Conservation (phyloP, 2,113 vertebrate species). For the Mus spicilegus region DNA sequence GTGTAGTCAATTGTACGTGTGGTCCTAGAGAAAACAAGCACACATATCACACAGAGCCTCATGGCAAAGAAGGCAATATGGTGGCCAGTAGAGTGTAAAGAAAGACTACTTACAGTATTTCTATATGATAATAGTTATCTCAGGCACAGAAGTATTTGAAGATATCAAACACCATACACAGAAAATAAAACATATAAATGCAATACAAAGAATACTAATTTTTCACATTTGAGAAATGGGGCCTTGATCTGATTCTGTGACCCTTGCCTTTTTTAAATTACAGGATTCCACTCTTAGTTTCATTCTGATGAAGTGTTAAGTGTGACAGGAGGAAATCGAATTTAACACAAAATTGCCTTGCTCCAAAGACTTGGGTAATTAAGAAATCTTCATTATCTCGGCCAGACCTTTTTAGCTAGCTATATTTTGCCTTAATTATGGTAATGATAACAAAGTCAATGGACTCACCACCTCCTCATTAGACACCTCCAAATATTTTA, state of each 20-base stretch:
- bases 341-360: conserved; percentile 68
- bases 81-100: not conserved
- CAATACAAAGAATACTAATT: not conserved
- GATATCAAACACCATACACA: not conserved
- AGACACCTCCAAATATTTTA: conserved; percentile 72
- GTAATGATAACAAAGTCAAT: conserved; percentile 74
- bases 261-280: conserved; percentile 9
- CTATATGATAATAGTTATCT: not conserved
- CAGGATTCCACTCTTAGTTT: conserved; percentile 14
- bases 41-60: rapidly evolving
- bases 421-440: conserved; percentile 77
- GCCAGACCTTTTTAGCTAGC: conserved; percentile 62
- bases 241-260: not conserved
- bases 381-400: conserved; percentile 74
- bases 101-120: not conserved
- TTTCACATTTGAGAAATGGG: not conserved
- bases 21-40: not conserved
- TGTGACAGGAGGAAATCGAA: conserved; percentile 55
- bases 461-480: conserved; percentile 66
- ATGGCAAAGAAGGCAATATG: not conserved
- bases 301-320: conserved; percentile 44
- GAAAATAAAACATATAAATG: not conserved
- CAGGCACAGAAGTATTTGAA: not conserved
- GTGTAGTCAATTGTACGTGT: not conserved
- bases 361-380: conserved; percentile 55